phyloP scores from a whole-genome alignment of 2,888 invertebrate species.

The Nematopogon swammerdamellus region DNA sequence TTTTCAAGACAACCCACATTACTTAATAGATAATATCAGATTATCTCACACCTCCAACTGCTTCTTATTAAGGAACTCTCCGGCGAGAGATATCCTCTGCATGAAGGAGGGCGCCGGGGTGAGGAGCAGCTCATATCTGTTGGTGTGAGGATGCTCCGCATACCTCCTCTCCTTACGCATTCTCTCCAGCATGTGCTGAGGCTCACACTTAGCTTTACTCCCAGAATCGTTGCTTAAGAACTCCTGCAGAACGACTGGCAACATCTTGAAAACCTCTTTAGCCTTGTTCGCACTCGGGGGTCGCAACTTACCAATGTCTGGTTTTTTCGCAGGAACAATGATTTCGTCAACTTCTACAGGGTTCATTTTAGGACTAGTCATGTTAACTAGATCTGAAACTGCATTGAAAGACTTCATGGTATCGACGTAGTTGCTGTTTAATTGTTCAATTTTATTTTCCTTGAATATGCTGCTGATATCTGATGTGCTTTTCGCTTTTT shows the following conservation, averaged over 20 bases:
- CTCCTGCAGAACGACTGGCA: slow-evolving; percentile 57
- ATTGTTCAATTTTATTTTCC: too few relatives aligned
- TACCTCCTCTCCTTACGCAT: slow-evolving; percentile 62
- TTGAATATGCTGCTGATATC: slow-evolving; percentile 30
- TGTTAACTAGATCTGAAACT: background rate
- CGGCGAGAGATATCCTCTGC: slow-evolving; percentile 72
- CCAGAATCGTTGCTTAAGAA: slow-evolving; percentile 51
- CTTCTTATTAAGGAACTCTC: slow-evolving; percentile 64
- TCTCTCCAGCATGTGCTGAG: slow-evolving; percentile 67
- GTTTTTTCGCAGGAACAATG: slow-evolving; percentile 23
- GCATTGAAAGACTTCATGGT: too few relatives aligned
- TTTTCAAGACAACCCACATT: too few relatives aligned
- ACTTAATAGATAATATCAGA: too few relatives aligned
- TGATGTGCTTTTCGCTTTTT: slow-evolving; percentile 31
- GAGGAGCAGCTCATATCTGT: slow-evolving; percentile 66
- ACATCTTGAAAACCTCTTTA: slow-evolving; percentile 36
- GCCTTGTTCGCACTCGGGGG: slow-evolving; percentile 32
- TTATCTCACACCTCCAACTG: slow-evolving; percentile 28
- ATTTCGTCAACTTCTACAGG: slow-evolving; percentile 38
- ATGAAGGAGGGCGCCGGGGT: slow-evolving; percentile 81
- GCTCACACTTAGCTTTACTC: slow-evolving; percentile 61
- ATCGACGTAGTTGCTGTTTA: too few relatives aligned
- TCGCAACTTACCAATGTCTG: slow-evolving; percentile 21
- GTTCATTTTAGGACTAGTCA: background rate
- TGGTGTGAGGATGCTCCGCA: slow-evolving; percentile 56